Evolutionary conservation across 2,113 vertebrate species (phyloP), one percentile per base, ranked within the genome.

Genomic region (Catharus bicknelli): DNA sequence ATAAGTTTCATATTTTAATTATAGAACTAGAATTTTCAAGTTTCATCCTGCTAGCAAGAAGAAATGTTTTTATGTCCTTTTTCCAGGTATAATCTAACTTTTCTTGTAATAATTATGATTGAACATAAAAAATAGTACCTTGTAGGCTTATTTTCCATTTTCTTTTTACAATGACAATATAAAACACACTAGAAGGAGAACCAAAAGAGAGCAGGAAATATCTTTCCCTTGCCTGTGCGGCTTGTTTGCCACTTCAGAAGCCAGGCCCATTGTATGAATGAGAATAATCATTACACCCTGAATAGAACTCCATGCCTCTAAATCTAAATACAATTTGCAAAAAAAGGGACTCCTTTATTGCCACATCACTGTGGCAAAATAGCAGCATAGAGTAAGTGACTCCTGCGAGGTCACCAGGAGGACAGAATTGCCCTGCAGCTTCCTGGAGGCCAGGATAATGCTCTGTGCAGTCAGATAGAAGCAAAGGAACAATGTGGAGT

Each of bases 321-420:
- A 48, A 43, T 17, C 70, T 26, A 43, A 61, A 50, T 7, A 53
- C 2, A 26, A 1, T 59, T 66, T 82, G 29, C 12, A 36, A 27
- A 78, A 55, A 32, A 6, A 0, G 2, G 1, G 10, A 29, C 23
- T 55, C 25, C 5, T 68, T 85, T 45, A 16, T 55, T 20, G 8
- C 34, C 0, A 0, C 43, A 5, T 48, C 13, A 16, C 8, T 27
- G 40, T 38, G 29, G 10, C 5, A 9, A 88, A 50, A 59, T 4
- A 64, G 54, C 23, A 51, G 40, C 40, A 22, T 4, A 32, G 54
- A 45, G 9, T n/a, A 48, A 48, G 48, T 34, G 58, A 73, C 21
- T n/a, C 13, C 15, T 76, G 34, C 43, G 38, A 84, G 30, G 53
- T 42, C 42, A 47, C 10, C 13, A 66, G 32, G 20, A 50, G 48